Evolutionary conservation across 2,113 vertebrate species (phyloP).

Genomic region (Zapus hudsonius): DNA sequence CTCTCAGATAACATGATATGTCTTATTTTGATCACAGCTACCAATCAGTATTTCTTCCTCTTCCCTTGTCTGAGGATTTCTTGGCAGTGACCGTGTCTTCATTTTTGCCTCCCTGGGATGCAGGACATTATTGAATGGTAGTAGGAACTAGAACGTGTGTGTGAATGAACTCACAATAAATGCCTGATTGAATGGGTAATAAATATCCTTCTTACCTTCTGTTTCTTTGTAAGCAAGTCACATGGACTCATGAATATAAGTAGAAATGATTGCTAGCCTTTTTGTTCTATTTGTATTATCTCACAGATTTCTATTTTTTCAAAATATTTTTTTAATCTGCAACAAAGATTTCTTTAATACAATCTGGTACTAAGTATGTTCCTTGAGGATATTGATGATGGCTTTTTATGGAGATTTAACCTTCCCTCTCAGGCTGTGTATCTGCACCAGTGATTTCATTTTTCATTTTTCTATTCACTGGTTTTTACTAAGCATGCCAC

Average conservation of each 20-base stretch:
- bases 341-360: constrained; percentile 17
- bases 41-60: neutral
- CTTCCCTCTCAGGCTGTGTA: neutral
- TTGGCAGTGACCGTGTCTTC: neutral
- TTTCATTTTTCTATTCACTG: constrained; percentile 44
- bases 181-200: neutral
- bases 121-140: neutral
- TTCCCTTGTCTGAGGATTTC: neutral
- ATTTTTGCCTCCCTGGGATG: neutral
- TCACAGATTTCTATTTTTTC: constrained; percentile 16
- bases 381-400: constrained; percentile 35
- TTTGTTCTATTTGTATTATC: neutral
- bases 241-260: neutral
- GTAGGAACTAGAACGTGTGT: neutral
- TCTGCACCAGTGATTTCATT: neutral
- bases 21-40: neutral
- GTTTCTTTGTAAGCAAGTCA: neutral
- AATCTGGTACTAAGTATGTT: constrained; percentile 20
- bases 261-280: neutral
- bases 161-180: neutral
- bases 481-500: constrained; percentile 40
- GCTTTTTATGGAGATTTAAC: constrained; percentile 31
- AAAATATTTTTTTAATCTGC: neutral
- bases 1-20: neutral
- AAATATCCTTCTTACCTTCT: neutral